These are phyloP conservation scores for Lacanobia wlatinum DNA, from an alignment of 2,888 invertebrate genomes.

Conservation along the genomic window DNA sequence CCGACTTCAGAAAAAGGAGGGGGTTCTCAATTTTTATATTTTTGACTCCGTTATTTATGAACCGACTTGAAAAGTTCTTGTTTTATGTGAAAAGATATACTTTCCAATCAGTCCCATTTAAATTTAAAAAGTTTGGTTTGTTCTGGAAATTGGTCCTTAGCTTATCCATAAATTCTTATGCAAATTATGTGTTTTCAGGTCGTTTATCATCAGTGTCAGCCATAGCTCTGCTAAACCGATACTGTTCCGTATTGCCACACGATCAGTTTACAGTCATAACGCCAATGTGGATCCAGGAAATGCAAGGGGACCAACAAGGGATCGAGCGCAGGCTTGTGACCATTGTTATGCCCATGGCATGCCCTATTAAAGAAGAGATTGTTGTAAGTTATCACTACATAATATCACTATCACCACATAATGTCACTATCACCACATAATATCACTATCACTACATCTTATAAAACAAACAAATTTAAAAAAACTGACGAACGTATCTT, in stretches of 20 bases:
- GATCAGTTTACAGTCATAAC: conserved; percentile 93
- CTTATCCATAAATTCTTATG: background rate
- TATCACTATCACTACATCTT: background rate
- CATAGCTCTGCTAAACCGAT: conserved; percentile 94
- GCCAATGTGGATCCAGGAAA: conserved; percentile 83
- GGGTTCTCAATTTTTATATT: no score
- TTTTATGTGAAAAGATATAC: no score
- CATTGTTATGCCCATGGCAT: conserved; percentile 94
- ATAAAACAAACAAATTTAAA: no score
- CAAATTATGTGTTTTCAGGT: conserved; percentile 66
- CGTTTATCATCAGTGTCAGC: conserved; percentile 91
- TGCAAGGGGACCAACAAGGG: fast-evolving
- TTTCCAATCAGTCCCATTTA: no score
- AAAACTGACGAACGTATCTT: no score
- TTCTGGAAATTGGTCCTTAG: background rate
- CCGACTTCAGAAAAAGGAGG: no score
- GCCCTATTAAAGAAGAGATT: conserved; percentile 93
- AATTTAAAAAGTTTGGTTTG: no score
- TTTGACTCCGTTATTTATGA: no score
- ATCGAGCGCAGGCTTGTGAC: conserved; percentile 80
- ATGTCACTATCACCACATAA: background rate
- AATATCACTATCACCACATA: background rate
- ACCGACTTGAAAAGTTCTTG: no score
- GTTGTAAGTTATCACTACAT: conserved; percentile 86
- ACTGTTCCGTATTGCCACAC: conserved; percentile 94